Evolutionary conservation across 2,113 vertebrate species (phyloP).

Genomic region (Corythornis vintsioides): DNA sequence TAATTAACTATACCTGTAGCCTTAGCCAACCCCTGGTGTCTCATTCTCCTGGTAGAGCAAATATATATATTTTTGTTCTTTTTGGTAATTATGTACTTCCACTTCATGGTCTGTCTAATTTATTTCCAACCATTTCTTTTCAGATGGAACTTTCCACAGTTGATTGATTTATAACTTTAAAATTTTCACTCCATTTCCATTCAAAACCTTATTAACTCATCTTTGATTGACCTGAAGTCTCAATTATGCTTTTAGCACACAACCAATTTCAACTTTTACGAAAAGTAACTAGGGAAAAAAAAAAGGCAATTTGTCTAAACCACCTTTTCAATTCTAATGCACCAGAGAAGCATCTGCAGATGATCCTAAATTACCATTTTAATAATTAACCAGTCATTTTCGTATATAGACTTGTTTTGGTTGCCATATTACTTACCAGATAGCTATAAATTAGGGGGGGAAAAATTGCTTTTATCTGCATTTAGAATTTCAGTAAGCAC

Average conservation of each 20-base stretch:
- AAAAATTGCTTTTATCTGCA: background rate
- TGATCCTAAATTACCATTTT: background rate
- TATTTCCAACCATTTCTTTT: background rate
- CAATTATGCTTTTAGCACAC: background rate
- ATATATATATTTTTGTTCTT: background rate
- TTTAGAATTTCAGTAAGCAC: background rate
- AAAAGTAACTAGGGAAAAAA: background rate
- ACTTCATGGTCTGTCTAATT: background rate
- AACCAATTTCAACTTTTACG: background rate
- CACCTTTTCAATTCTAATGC: background rate
- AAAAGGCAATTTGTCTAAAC: background rate
- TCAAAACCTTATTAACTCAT: background rate
- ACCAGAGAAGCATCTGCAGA: background rate
- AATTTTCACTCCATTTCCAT: background rate
- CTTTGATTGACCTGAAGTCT: background rate
- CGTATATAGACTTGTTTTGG: background rate
- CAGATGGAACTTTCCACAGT: background rate
- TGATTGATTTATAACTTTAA: background rate
- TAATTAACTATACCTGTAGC: background rate
- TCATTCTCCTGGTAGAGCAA: background rate
- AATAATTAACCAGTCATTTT: background rate
- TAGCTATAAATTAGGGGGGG: background rate
- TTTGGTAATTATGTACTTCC: background rate
- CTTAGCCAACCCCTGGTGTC: background rate
- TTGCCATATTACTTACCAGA: background rate